Base-by-base conservation (phyloP, 35 echinoderm and acorn worm species). In the Heliocidaris tuberculata region DNA sequence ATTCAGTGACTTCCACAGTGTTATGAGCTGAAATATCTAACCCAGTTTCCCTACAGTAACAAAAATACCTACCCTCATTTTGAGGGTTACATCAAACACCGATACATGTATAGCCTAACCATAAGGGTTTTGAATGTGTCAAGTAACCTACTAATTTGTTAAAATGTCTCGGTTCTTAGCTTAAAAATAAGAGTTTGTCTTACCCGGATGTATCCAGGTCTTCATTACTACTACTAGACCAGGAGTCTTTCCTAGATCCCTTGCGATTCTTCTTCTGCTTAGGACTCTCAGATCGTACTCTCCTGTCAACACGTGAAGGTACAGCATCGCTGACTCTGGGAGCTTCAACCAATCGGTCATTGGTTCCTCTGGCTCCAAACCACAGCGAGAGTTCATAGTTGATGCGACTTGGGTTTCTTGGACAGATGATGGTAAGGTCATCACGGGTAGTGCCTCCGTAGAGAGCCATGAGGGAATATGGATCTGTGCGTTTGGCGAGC, bases 281-380 rank as follows among this genome's bases (percentile, higher is more conserved):
- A 24, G 60, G 52, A 96, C 94, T 96, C 48, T 94, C 86, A 15
- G 35, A 47, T 29, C 49, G 61, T 30, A 48, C 50, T 48, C 85
- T 94, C 49, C 32, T 59, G 29, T 93, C 88, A 2, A 59, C 92
- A 29, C 59, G 29, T 27, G 31, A 48, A 13, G 91, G 50, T 12
- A 93, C 31, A 29, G 48, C 86, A 11, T 32, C 59, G 9, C 78
- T 48, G 30, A 50, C 48, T 90, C 7, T 0, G 24, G 29, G 6
- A 21, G 42, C 54, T 31, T 99, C 97, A 27, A 97, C 94, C 5
- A 96, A 95, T 32, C 97, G 95, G 49, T 94, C 95, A n/a, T 60
- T 59, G 19, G 98, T 96, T 31, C 97, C 98, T 27, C 98, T 93
- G 0, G 96, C 98, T 30, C 98, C 98, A 94, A 99, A 99, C 98